phyloP scores from a whole-genome alignment of 35 echinoderm and acorn worm species.

The Ophiothrix spiculata region DNA sequence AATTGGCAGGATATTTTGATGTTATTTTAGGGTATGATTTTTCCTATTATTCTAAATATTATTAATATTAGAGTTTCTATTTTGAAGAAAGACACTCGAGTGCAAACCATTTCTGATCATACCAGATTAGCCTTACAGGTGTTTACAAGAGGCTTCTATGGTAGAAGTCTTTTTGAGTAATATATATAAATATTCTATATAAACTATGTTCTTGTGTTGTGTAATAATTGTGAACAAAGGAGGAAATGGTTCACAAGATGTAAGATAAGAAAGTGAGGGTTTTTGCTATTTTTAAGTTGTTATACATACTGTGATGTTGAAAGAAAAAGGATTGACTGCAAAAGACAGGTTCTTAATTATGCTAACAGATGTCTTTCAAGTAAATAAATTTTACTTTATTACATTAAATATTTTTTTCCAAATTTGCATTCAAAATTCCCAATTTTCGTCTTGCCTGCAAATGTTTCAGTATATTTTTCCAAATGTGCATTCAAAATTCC shows the following conservation, averaged over 20 bases:
- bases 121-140: neutral
- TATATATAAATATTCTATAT: conserved; percentile 3
- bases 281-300: too few relatives aligned
- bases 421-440: too few relatives aligned
- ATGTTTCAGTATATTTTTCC: too few relatives aligned
- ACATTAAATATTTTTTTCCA: too few relatives aligned
- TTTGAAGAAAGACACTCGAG: neutral
- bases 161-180: neutral
- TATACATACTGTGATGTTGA: too few relatives aligned
- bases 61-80: conserved; percentile 7
- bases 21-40: neutral
- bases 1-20: neutral
- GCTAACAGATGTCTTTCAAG: too few relatives aligned
- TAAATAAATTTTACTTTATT: too few relatives aligned
- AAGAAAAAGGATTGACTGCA: too few relatives aligned
- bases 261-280: too few relatives aligned
- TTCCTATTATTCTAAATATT: neutral
- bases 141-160: neutral
- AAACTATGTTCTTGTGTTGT: neutral
- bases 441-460: too few relatives aligned
- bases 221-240: conserved; percentile 5
- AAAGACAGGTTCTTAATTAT: too few relatives aligned
- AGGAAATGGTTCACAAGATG: neutral
- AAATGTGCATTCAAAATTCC: too few relatives aligned
- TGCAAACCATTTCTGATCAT: neutral